Evolutionary conservation across 2,888 invertebrate genomes (phyloP), one percentile per base, ranked within the genome.

Genomic region (Xestobium rufovillosum): DNA sequence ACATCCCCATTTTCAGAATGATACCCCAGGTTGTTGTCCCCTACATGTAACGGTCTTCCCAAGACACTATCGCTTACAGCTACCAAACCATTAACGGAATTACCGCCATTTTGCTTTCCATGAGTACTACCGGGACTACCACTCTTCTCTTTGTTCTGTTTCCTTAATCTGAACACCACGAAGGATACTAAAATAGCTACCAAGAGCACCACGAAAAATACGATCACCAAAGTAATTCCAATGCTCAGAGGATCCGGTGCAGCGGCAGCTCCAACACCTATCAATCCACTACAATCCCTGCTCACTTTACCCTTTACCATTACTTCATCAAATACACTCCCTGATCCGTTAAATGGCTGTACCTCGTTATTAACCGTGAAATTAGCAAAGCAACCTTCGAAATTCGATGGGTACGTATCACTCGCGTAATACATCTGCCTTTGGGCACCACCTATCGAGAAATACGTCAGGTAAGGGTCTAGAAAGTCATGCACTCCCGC

Each of bases 191-290:
- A 72, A 52, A 92, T 90, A 9, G 90, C 90, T 8, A 92, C 82
- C 33, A 92, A 73, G 9, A 94, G 68, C 41, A 92, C 84, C 3
- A 89, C 83, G 58, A 96, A 94, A 70, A 96, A 94, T 14, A 90
- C 88, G 44, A 94, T 89, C 12, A 95, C 91, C 17, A 95, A 70
- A 1, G 92, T 92, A 39, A 95, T 84, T 35, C 94, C 95, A 43
- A 94, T 89, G 55, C 87, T 89, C 4, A 95, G 69, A 0, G 91
- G 91, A 67, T 89, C 87, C 2, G 89, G 81, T 3, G 82, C 80
- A 47, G 84, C 79, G 0, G 82, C 78, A 2, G 82, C 75, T 14
- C 86, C 86, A 23, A 83, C 75, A 14, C 84, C 85, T 39, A 83
- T 75, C 3, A 79, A 75, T 33, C 80, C 83, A 41, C 76, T 75